Conservation (phyloP, 1,140 invertebrate genomes). For the Formica selysi region DNA sequence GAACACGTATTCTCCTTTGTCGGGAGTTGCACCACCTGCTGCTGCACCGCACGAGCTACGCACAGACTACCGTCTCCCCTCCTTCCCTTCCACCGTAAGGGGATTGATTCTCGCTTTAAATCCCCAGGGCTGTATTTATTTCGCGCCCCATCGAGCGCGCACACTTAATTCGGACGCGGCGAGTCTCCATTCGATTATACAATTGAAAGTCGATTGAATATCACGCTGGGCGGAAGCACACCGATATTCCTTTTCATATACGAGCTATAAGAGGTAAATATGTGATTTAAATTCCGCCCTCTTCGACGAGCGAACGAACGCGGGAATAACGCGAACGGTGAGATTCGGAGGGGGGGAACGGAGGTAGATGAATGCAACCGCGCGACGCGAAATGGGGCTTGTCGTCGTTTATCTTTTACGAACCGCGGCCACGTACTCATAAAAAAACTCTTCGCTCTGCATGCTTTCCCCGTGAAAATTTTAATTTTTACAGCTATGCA, state of each 20-base stretch:
- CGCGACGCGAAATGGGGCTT: slow-evolving; percentile 53
- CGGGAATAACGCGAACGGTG: not conserved
- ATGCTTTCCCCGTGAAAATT: slow-evolving; percentile 42
- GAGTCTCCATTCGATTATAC: slow-evolving; percentile 66
- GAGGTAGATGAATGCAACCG: slow-evolving; percentile 40
- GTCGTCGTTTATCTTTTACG: slow-evolving; percentile 52
- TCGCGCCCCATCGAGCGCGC: slow-evolving; percentile 58
- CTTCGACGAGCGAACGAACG: not conserved
- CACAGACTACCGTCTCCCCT: no score
- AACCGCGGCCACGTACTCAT: slow-evolving; percentile 36
- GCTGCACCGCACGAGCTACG: no score
- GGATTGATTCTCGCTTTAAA: slow-evolving; percentile 56
- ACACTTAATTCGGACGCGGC: slow-evolving; percentile 67
- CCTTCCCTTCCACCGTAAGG: not conserved
- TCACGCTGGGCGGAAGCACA: not conserved
- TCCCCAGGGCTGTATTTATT: slow-evolving; percentile 66
- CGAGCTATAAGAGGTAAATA: slow-evolving; percentile 31
- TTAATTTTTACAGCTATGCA: slow-evolving; percentile 60
- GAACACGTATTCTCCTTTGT: slow-evolving; percentile 1
- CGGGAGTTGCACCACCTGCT: slow-evolving; percentile 39
- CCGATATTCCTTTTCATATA: slow-evolving; percentile 59
- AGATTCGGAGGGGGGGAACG: not conserved
- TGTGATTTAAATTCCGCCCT: slow-evolving; percentile 57
- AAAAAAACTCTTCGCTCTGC: slow-evolving; percentile 46
- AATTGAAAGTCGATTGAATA: slow-evolving; percentile 66